Evolutionary conservation across 64 coral and sea anemone genomes (phyloP).

Genomic region (Anthopleura sola): DNA sequence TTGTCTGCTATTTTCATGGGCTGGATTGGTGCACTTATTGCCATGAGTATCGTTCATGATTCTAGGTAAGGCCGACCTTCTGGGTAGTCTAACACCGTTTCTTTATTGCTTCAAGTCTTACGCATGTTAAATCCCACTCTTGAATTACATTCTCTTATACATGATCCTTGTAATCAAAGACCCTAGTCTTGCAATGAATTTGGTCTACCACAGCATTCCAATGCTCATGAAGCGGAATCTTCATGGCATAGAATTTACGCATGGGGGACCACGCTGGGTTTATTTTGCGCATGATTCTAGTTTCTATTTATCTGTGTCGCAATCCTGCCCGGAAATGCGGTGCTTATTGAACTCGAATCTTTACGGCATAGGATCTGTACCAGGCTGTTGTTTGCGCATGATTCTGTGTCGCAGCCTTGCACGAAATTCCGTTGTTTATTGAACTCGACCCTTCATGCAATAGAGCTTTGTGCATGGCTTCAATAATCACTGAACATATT

Average conservation of each 20-base stretch:
- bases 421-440: too few species aligned
- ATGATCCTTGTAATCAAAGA: background rate
- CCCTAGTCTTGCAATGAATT: background rate
- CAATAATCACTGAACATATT: background rate
- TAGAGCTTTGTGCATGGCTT: background rate
- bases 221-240: too few species aligned
- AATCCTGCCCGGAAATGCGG: too few species aligned
- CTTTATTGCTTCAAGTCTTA: background rate
- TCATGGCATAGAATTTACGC: too few species aligned
- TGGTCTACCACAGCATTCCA: background rate
- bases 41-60: constrained; percentile 53
- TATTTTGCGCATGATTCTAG: background rate
- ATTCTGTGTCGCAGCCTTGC: too few species aligned
- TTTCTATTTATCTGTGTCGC: too few species aligned
- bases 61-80: constrained; percentile 38
- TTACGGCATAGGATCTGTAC: too few species aligned
- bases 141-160: too few species aligned
- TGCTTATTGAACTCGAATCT: too few species aligned
- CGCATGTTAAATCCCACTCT: background rate
- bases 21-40: constrained; percentile 55
- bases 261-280: background rate
- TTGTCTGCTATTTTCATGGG: constrained; percentile 50
- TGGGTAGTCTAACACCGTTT: background rate
- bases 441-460: too few species aligned
- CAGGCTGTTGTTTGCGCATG: too few species aligned